These are phyloP conservation scores for Agelaius phoeniceus DNA, from an alignment of 2,113 vertebrate genomes.

Conservation along the genomic window DNA sequence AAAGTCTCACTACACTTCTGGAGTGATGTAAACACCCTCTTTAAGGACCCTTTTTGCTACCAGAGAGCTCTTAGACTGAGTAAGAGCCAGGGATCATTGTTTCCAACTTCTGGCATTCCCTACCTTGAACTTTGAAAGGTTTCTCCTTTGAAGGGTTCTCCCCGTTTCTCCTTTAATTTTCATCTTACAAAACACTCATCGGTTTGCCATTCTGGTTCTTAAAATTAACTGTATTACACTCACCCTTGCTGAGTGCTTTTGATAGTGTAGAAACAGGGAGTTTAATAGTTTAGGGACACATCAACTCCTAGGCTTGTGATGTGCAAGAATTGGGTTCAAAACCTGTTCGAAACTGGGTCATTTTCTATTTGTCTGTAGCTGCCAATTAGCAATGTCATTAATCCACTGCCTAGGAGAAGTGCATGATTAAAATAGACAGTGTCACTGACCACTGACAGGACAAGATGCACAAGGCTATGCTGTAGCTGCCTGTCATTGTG, in stretches of 20 bases:
- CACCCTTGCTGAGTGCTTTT: neutral
- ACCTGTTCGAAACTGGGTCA: neutral
- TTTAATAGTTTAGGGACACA: neutral
- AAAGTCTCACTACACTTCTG: neutral
- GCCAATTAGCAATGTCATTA: constrained; percentile 30
- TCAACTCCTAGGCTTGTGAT: neutral
- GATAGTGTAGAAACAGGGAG: neutral
- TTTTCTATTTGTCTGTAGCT: neutral
- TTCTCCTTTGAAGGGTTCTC: neutral
- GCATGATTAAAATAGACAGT: neutral
- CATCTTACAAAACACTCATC: neutral
- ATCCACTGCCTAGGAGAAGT: constrained; percentile 4
- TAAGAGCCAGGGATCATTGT: constrained; percentile 4
- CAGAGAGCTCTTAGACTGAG: neutral
- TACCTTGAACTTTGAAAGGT: neutral
- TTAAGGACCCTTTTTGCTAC: constrained; percentile 4
- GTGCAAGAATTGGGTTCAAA: neutral
- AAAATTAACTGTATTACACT: neutral
- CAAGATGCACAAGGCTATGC: neutral
- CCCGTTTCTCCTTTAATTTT: neutral
- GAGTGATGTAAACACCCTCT: constrained; percentile 43
- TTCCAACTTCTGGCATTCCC: neutral
- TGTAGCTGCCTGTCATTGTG: neutral
- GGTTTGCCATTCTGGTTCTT: neutral
- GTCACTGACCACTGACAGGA: neutral